Evolutionary conservation across 2,113 vertebrate species (phyloP), one percentile per base, ranked within the genome.

Genomic region (Ammodytes marinus): DNA sequence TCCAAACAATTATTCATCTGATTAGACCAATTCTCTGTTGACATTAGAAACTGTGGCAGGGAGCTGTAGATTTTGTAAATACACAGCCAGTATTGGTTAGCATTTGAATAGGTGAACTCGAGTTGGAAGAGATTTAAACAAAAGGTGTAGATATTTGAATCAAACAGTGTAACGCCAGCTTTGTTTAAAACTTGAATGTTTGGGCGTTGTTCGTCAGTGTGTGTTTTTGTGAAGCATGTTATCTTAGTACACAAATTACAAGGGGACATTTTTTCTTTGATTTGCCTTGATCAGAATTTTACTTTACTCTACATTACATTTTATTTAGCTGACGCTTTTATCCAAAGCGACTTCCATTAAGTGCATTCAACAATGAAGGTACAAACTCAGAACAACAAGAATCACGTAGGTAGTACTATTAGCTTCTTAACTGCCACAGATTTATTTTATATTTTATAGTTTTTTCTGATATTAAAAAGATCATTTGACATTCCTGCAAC

Each of bases 1-100:
- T 61, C 49, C 61, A 85, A 85, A 88, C 83, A 75, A 67, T 83
- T 75, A 47, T 74, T 74, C 75, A 89, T 92, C 83, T 89, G 83
- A 92, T 91, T 84, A 79, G 17, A 7, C 58, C 63, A 63, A 27
- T 1, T 45, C 79, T 84, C 61, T 39, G 73, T 65, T 67, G 69
- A 74, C 64, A 79, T 91, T 82, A 58, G 63, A 79, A 88, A 68
- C 69, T 12, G 37, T 42, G 47, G 64, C 78, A 59, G 67, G 12
- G 10, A 39, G 43, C 61, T 58, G 61, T 15, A 39, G 52, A 71
- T 40, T 27, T 39, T 17, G n/a, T 65, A 42, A 84, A 75, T 7
- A 37, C 73, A 63, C 10, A 69, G 15, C 53, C 49, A 17, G 39
- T 14, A 4, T 47, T 52, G 3, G 12, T 53, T 89, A 84, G 63